A percentile compares a stretch with the other conserved stretches of the same genome.
Evolutionary conservation across 2,113 vertebrate species (phyloP).

Genomic region (Strix aluco): DNA sequence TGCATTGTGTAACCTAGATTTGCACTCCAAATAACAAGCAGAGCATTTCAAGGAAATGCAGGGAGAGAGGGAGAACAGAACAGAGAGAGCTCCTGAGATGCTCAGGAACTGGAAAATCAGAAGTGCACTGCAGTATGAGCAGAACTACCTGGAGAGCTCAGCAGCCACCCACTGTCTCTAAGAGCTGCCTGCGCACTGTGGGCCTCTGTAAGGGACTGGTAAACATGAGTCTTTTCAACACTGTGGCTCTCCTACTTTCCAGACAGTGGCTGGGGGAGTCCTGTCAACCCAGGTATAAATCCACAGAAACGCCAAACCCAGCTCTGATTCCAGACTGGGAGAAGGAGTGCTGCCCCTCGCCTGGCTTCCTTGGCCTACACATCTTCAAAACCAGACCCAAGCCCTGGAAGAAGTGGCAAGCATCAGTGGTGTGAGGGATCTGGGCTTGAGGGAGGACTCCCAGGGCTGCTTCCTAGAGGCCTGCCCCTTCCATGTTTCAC

Average conservation of each 20-base stretch:
- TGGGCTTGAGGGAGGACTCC: not conserved
- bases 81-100: not conserved
- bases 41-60: not conserved
- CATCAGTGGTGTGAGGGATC: not conserved
- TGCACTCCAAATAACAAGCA: not conserved
- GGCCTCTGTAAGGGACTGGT: not conserved
- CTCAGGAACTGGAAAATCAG: not conserved
- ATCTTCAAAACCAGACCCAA: not conserved
- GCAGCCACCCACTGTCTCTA: not conserved
- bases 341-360: not conserved
- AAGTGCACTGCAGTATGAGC: fast-evolving
- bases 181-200: not conserved
- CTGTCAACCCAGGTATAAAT: not conserved
- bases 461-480: not conserved
- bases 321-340: not conserved
- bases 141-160: not conserved
- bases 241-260: not conserved
- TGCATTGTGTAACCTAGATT: not conserved
- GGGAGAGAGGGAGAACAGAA: not conserved
- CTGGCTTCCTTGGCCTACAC: not conserved
- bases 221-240: not conserved
- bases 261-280: not conserved
- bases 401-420: not conserved
- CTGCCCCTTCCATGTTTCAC: not conserved
- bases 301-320: not conserved